These are phyloP conservation scores for Geothlypis trichas DNA, from an alignment of 2,113 vertebrate species.

Conservation along the genomic window DNA sequence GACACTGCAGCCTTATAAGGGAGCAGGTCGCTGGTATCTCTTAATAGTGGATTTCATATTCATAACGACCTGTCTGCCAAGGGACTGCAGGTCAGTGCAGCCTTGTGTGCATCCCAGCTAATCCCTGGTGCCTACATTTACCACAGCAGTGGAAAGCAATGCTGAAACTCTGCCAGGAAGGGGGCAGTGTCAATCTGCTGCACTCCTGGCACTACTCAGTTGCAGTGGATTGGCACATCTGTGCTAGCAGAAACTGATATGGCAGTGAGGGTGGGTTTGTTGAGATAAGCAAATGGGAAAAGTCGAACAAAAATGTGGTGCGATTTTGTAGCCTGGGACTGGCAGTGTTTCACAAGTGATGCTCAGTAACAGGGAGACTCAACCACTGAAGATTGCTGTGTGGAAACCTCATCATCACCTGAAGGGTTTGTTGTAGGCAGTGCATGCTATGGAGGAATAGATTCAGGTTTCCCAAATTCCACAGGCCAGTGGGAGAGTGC, in stretches of 20 bases:
- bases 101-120: background rate
- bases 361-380: background rate
- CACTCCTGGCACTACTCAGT: background rate
- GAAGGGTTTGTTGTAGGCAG: background rate
- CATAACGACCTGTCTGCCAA: background rate
- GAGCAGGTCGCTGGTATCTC: background rate
- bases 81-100: background rate
- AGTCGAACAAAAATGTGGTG: background rate
- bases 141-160: fast-evolving
- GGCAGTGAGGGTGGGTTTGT: background rate
- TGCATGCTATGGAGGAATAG: background rate
- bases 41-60: background rate
- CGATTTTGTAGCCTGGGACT: background rate
- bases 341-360: background rate
- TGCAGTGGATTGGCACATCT: background rate
- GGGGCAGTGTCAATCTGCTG: constrained; percentile 3
- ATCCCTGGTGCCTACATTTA: background rate
- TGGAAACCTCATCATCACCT: background rate
- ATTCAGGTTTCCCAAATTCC: background rate
- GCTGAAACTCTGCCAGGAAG: background rate
- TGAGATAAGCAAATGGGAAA: background rate
- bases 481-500: background rate
- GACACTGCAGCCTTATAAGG: background rate
- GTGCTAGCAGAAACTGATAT: background rate
- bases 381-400: background rate